Evolutionary conservation across 2,888 invertebrate genomes (phyloP).

Genomic region (Geophilus truncorum): DNA sequence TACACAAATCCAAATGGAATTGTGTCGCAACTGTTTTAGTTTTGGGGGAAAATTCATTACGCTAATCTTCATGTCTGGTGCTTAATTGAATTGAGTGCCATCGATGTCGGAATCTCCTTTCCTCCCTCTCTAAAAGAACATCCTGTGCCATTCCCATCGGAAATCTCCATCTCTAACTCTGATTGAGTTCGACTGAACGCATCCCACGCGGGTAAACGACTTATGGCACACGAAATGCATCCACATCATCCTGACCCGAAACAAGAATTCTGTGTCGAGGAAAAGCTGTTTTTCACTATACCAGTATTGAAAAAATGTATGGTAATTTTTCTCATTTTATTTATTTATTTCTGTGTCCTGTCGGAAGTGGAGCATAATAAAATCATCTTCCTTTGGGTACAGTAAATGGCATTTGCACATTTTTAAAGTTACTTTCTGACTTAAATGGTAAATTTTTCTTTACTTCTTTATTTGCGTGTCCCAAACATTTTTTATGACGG

Average conservation of each 20-base stretch:
- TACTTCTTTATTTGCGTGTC: too few relatives aligned
- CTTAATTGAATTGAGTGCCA: slow-evolving; percentile 27
- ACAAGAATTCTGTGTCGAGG: neutral
- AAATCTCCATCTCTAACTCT: neutral
- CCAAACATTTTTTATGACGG: too few relatives aligned
- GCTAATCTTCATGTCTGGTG: neutral
- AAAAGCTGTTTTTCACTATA: too few relatives aligned
- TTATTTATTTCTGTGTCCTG: too few relatives aligned
- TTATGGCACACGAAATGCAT: neutral
- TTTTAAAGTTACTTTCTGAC: too few relatives aligned
- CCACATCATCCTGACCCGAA: neutral
- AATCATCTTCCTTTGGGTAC: too few relatives aligned
- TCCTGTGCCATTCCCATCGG: slow-evolving; percentile 15
- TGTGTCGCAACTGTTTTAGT: neutral
- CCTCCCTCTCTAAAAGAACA: neutral
- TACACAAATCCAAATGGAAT: neutral
- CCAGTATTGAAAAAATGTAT: too few relatives aligned
- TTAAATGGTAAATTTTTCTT: too few relatives aligned
- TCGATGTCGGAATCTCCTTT: neutral
- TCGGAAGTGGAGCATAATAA: too few relatives aligned
- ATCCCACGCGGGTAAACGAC: neutral
- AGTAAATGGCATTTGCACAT: too few relatives aligned
- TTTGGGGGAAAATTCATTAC: neutral
- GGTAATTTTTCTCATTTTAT: too few relatives aligned
- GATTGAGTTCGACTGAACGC: neutral